These are phyloP conservation scores for Trileptium ribeirensis DNA, from an alignment of 2,888 invertebrate genomes.

Conservation along the genomic window DNA sequence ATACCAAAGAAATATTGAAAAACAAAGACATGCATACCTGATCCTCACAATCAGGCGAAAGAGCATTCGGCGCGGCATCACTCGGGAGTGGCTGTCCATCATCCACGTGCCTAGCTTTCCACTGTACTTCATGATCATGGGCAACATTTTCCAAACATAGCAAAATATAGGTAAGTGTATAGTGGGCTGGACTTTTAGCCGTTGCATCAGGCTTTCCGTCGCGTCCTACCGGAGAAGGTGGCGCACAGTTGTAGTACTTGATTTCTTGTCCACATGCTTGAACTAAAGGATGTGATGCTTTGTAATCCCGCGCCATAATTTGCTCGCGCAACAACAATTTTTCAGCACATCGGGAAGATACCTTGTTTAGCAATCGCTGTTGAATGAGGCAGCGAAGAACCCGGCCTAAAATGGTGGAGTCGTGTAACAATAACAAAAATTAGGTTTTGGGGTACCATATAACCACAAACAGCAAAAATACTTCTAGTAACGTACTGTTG, in stretches of 20 bases:
- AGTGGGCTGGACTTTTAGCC: constrained; percentile 11
- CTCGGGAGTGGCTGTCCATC: neutral
- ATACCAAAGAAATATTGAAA: no score
- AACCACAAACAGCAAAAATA: no score
- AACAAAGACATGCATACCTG: neutral
- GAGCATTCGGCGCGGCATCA: neutral
- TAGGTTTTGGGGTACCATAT: no score
- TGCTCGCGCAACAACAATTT: constrained; percentile 76
- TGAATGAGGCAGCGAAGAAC: constrained; percentile 12
- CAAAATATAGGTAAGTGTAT: constrained; percentile 74
- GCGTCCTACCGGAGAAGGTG: constrained; percentile 40
- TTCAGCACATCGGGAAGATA: constrained; percentile 56
- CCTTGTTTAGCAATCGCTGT: neutral
- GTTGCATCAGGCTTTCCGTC: neutral
- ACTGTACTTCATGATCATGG: constrained; percentile 46
- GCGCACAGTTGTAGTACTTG: constrained; percentile 68
- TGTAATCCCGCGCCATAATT: constrained; percentile 80
- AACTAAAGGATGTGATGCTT: constrained; percentile 76
- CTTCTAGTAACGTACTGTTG: no score
- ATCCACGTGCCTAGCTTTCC: constrained; percentile 16
- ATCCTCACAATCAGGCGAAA: neutral
- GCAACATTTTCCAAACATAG: constrained; percentile 71
- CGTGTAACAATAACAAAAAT: no score
- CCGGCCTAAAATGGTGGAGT: constrained; percentile 2
- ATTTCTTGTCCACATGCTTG: constrained; percentile 84